phyloP scores from a whole-genome alignment of 2,888 invertebrate genomes.

The Eudemis profundana region DNA sequence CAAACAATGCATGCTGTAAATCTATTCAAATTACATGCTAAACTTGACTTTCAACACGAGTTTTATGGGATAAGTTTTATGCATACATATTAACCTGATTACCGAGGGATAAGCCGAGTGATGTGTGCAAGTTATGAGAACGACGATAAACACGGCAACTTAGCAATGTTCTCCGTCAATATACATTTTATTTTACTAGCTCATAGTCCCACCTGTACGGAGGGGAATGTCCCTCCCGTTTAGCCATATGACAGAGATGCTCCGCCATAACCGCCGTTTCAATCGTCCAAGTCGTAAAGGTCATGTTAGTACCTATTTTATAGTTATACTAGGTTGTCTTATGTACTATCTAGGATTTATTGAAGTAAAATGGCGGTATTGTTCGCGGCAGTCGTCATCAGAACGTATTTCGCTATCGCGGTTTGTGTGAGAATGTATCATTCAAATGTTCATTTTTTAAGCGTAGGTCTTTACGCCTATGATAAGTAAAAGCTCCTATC shows the following conservation, averaged over 20 bases:
- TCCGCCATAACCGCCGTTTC: not conserved
- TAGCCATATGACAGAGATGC: conserved; percentile 18
- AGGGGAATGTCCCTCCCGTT: conserved; percentile 6
- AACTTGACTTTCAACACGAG: conserved; percentile 1
- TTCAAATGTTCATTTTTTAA: too few species aligned
- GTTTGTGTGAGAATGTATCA: too few species aligned
- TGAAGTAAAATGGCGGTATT: too few species aligned
- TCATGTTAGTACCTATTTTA: not conserved
- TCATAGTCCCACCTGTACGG: conserved; percentile 3
- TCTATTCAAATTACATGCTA: conserved; percentile 20
- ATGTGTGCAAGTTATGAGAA: not conserved
- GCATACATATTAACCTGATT: conserved; percentile 1
- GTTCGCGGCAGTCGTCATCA: too few species aligned
- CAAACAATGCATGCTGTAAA: conserved; percentile 55
- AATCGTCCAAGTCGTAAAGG: conserved; percentile 4
- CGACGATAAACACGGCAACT: not conserved
- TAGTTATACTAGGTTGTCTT: not conserved
- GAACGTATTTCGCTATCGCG: too few species aligned
- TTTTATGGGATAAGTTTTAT: conserved; percentile 9
- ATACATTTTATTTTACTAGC: not conserved
- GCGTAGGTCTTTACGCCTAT: not conserved
- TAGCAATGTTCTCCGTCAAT: not conserved
- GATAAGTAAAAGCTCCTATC: conserved; percentile 8
- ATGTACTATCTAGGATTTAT: too few species aligned
- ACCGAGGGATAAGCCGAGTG: not conserved